A percentile compares a stretch with the other conserved stretches of the same genome.
Evolutionary conservation across 2,113 vertebrate genomes (phyloP).

Genomic region (Epinephelus fuscoguttatus): DNA sequence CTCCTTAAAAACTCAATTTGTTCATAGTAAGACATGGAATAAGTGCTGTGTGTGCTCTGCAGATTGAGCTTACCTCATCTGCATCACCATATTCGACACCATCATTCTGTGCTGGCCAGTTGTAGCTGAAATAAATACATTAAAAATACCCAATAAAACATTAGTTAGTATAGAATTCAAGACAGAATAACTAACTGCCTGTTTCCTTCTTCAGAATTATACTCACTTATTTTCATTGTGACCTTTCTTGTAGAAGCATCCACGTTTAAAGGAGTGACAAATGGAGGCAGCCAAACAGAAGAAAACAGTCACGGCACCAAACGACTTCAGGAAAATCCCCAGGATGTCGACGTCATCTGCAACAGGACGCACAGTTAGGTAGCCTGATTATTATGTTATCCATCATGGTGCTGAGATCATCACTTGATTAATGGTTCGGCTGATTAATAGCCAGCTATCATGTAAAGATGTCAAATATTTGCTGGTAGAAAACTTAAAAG

Average conservation of each 20-base stretch:
- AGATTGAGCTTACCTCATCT: constrained; percentile 89
- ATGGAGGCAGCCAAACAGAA: constrained; percentile 86
- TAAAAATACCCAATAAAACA: not conserved
- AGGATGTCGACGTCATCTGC: constrained; percentile 94
- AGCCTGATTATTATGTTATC: not conserved
- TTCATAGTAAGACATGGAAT: not conserved
- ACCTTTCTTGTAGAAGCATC: constrained; percentile 89
- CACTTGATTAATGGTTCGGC: not conserved
- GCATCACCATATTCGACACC: constrained; percentile 91
- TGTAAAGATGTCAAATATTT: not conserved
- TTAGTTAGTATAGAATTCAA: not conserved
- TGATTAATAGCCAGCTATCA: not conserved
- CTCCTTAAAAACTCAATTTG: not conserved
- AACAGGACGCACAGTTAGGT: constrained; percentile 34
- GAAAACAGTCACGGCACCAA: constrained; percentile 87
- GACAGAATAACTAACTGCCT: not conserved
- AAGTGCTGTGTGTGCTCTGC: not conserved
- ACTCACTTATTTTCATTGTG: constrained; percentile 90
- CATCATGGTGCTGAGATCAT: not conserved
- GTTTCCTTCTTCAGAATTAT: not conserved
- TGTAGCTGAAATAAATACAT: constrained; percentile 86
- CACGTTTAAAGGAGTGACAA: constrained; percentile 91
- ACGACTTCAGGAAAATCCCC: constrained; percentile 90
- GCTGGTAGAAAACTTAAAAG: not conserved
- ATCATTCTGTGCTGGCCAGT: constrained; percentile 88